phyloP scores from a whole-genome alignment of 1,140 invertebrate genomes.

The Metopolophium dirhodum region DNA sequence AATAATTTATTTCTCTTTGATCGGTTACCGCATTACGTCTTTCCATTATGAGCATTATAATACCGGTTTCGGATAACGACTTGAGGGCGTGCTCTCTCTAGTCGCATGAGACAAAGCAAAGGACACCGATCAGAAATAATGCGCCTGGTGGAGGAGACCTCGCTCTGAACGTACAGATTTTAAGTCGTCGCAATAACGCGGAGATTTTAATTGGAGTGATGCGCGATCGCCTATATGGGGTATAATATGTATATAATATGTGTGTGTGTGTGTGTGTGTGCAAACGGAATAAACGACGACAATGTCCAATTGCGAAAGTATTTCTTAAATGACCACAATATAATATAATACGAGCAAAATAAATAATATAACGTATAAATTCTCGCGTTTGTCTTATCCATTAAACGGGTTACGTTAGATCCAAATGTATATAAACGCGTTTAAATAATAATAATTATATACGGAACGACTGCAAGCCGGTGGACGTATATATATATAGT shows the following conservation, averaged over 20 bases:
- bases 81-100: constrained; percentile 24
- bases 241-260: background rate
- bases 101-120: background rate
- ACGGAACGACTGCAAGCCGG: background rate
- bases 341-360: background rate
- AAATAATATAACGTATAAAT: background rate
- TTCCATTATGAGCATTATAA: constrained; percentile 20
- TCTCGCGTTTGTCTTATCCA: background rate
- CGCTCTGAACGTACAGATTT: background rate
- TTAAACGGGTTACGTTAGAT: background rate
- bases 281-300: background rate
- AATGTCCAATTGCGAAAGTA: background rate
- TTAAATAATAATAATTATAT: background rate
- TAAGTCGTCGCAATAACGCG: background rate
- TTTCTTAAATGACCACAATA: background rate
- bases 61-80: constrained; percentile 35
- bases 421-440: background rate
- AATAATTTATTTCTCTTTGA: constrained; percentile 39
- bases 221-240: background rate
- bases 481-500: no score
- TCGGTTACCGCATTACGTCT: background rate
- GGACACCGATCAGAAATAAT: constrained; percentile 31
- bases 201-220: constrained; percentile 41
- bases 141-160: background rate
- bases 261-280: background rate